Conservation (phyloP, 2,797 vertebrate species). For the Lepidocolaptes lacrymiger region DNA sequence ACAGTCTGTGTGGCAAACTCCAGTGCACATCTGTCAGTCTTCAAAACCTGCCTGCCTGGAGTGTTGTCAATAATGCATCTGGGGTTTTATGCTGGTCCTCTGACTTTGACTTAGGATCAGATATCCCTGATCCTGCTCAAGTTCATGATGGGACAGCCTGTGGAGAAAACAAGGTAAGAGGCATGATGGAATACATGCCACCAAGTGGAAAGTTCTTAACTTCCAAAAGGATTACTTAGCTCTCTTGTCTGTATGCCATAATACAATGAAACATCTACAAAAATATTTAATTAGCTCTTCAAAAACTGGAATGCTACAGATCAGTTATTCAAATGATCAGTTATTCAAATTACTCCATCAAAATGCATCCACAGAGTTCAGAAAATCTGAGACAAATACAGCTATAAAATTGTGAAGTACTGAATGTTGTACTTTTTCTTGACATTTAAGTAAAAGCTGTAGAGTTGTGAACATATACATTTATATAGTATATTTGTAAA, state of each 20-base stretch:
- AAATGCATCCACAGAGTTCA: neutral
- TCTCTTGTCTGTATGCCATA: neutral
- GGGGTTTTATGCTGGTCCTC: slow-evolving; percentile 80
- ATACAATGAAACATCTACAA: neutral
- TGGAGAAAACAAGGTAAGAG: slow-evolving; percentile 79
- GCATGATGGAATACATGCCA: neutral
- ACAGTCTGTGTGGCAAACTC: slow-evolving; percentile 88
- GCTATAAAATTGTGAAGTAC: neutral
- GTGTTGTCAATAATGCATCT: neutral
- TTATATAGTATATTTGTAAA: neutral
- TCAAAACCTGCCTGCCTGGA: slow-evolving; percentile 63
- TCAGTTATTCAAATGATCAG: neutral
- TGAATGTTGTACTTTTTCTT: neutral
- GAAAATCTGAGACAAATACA: neutral
- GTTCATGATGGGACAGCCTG: slow-evolving; percentile 86
- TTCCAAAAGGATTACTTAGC: neutral
- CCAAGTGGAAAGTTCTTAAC: neutral
- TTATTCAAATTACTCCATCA: neutral
- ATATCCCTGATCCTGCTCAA: slow-evolving; percentile 87
- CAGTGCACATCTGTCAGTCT: slow-evolving; percentile 82
- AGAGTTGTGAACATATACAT: neutral
- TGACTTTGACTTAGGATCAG: slow-evolving; percentile 84
- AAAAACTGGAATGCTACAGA: neutral
- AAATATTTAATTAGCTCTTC: neutral
- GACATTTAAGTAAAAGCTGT: neutral